Evolutionary conservation across 1,140 invertebrate genomes (phyloP).

Genomic region (Brachionus koreanus): DNA sequence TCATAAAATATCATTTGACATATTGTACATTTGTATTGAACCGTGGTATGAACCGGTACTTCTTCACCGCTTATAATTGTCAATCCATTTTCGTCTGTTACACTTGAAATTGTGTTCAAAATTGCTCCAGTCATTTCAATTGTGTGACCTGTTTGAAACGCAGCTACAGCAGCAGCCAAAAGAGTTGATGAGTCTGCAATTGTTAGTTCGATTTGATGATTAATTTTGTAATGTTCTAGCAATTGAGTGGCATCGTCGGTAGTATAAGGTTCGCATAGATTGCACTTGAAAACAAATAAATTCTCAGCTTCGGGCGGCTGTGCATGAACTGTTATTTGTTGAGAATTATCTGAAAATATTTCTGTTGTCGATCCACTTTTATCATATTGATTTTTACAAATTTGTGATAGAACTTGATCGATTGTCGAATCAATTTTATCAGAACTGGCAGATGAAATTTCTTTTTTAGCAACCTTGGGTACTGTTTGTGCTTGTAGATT

Average conservation of each 20-base stretch:
- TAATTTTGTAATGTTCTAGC: constrained; percentile 35
- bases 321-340: constrained; percentile 25
- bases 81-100: constrained; percentile 39
- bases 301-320: constrained; percentile 40
- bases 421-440: constrained; percentile 41
- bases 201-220: constrained; percentile 37
- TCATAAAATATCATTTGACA: constrained; percentile 43
- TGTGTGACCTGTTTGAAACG: constrained; percentile 41
- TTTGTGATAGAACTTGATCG: constrained; percentile 39
- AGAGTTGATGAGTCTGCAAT: constrained; percentile 38
- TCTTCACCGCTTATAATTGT: constrained; percentile 41
- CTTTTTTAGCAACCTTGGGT: not conserved
- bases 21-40: constrained; percentile 44
- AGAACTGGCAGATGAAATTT: not conserved
- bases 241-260: constrained; percentile 43
- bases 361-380: not conserved
- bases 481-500: constrained; percentile 3
- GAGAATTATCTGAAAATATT: not conserved
- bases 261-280: constrained; percentile 34
- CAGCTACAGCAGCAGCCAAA: constrained; percentile 32
- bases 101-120: constrained; percentile 17
- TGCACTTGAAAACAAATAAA: constrained; percentile 42
- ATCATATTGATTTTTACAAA: constrained; percentile 29
- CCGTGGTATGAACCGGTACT: constrained; percentile 36
- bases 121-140: constrained; percentile 44